These are phyloP conservation scores for Balaeniceps rex DNA, from an alignment of 2,113 vertebrate species.

Conservation along the genomic window DNA sequence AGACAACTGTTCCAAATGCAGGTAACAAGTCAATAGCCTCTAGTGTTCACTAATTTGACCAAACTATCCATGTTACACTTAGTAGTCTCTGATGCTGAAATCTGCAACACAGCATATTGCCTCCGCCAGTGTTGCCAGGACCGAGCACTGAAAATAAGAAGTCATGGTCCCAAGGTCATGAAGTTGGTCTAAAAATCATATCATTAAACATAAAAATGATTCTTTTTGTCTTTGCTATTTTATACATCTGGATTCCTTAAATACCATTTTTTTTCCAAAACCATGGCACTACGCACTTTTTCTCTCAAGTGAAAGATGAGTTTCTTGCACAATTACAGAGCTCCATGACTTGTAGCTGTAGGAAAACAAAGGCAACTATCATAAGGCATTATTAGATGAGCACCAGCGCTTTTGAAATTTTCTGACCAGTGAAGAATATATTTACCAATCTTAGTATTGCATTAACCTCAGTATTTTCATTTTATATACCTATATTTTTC, in stretches of 20 bases:
- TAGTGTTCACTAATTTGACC: not conserved
- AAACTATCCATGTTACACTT: not conserved
- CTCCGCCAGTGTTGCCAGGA: not conserved
- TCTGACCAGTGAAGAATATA: not conserved
- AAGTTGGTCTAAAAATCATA: not conserved
- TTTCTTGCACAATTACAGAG: not conserved
- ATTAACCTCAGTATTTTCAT: not conserved
- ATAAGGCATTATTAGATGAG: not conserved
- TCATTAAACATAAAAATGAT: not conserved
- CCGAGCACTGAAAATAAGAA: not conserved
- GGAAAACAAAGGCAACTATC: not conserved
- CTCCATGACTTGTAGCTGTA: not conserved
- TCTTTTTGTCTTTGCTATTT: not conserved
- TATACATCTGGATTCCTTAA: not conserved
- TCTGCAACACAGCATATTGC: not conserved
- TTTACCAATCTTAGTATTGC: not conserved
- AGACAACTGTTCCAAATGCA: not conserved
- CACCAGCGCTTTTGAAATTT: not conserved
- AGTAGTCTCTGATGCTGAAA: not conserved
- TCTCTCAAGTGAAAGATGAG: not conserved
- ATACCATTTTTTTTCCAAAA: not conserved
- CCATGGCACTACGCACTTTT: not conserved
- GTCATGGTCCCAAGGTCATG: not conserved
- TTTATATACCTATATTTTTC: not conserved
- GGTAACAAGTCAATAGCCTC: not conserved